Evolutionary conservation across 92 coral and sea anemone species (phyloP), one percentile per base, ranked within the genome.

Genomic region (Palythoa grandiflora): DNA sequence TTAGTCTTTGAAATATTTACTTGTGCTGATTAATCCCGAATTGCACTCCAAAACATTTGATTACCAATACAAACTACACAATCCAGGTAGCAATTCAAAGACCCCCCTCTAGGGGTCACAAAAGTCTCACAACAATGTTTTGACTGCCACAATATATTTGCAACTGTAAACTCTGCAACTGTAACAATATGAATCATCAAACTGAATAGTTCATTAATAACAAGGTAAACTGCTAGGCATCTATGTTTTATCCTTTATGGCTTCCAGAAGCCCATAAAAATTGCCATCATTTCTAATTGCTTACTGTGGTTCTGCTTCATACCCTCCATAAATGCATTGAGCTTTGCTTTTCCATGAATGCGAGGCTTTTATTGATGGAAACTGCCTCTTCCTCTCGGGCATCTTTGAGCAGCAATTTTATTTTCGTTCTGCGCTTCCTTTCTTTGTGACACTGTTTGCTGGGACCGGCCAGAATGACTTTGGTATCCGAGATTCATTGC

Each of bases 231-330:
- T 39, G 80, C 80, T 6, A 75, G 80, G 10, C 10, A 39, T 65
- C 84, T 84, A 65, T 89, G 68, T 65, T 84, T 76, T 84, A 63
- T 84, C 92, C 83, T 74, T 89, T n/a, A 90, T 83, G 71, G 73
- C 90, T 83, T 90, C 70, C 17, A 87, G 57, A 14, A 73, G 48
- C 80, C 88, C 88, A 90, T 90, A 71, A 90, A 87, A 35, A 84
- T 48, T 53, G 84, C 73, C 93, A 90, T 77, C 90, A 90, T 87
- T 51, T 90, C 90, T 2, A 91, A 21, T 78, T 91, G 91, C 77
- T 84, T 88, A 38, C 71, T 38, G 17, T 88, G 91, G 13, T 75
- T 89, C 75, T 88, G 55, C 70, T 88, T 85, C 89, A 84, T 73
- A 71, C 83, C 86, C 16, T 74, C 68, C 72, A 87, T 83, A 35